phyloP scores from a whole-genome alignment of 2,797 vertebrate genomes.

The Sebastiscus albofasciatus region DNA sequence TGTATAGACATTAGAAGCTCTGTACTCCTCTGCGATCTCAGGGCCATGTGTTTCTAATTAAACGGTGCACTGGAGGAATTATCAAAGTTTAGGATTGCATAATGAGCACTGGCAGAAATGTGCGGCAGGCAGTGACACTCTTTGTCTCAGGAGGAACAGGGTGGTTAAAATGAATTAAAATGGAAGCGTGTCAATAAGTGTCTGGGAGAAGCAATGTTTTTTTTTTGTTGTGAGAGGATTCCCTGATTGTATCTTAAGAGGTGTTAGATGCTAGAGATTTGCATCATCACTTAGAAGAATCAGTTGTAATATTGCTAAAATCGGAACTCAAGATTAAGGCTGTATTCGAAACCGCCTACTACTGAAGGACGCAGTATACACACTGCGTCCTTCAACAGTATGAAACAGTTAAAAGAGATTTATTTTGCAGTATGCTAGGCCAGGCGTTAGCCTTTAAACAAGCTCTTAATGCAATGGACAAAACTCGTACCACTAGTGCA shows the following conservation, averaged over 20 bases:
- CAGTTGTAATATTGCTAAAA: not conserved
- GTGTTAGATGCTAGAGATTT: not conserved
- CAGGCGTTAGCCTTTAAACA: too few species aligned
- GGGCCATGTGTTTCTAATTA: slow-evolving; percentile 84
- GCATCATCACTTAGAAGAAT: not conserved
- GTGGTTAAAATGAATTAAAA: slow-evolving; percentile 62
- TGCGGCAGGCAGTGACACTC: slow-evolving; percentile 68
- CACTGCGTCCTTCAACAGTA: too few species aligned
- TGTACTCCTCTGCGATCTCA: slow-evolving; percentile 68
- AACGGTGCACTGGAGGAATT: slow-evolving; percentile 77
- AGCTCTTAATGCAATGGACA: too few species aligned
- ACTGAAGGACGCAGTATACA: rapidly evolving
- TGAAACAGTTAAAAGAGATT: too few species aligned
- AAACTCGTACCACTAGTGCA: too few species aligned
- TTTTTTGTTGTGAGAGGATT: slow-evolving; percentile 6
- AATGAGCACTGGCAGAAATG: slow-evolving; percentile 73
- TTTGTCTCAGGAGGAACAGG: slow-evolving; percentile 61
- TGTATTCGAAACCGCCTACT: too few species aligned
- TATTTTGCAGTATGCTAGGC: too few species aligned
- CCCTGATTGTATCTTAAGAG: not conserved
- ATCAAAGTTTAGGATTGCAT: slow-evolving; percentile 79
- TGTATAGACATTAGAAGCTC: slow-evolving; percentile 73
- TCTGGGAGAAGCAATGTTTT: slow-evolving; percentile 8
- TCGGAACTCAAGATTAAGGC: not conserved
- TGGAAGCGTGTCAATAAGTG: slow-evolving; percentile 58